Conservation (phyloP, 2,113 vertebrate species). For the Seriola aureovittata region DNA sequence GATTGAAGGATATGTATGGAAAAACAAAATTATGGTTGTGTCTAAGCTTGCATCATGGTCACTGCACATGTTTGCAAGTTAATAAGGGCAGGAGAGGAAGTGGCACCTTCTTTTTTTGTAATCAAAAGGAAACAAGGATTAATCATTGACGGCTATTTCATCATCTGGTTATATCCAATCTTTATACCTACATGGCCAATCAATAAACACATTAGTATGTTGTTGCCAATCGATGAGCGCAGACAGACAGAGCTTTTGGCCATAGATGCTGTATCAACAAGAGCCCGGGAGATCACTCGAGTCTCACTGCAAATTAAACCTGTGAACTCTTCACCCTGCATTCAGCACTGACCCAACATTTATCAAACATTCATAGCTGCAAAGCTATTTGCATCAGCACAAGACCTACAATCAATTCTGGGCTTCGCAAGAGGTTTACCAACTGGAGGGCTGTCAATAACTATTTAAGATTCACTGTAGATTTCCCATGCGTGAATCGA, state of each 20-base stretch:
- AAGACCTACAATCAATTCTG: slow-evolving; percentile 66
- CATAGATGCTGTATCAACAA: slow-evolving; percentile 34
- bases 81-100: neutral
- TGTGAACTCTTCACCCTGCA: slow-evolving; percentile 73
- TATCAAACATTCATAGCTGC: slow-evolving; percentile 72
- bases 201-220: slow-evolving; percentile 72
- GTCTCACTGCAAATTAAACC: slow-evolving; percentile 61
- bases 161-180: slow-evolving; percentile 51
- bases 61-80: neutral
- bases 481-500: slow-evolving; percentile 56
- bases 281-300: neutral
- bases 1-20: slow-evolving; percentile 3
- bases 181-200: slow-evolving; percentile 40
- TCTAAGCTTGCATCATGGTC: neutral
- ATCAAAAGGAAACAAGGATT: slow-evolving; percentile 6
- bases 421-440: slow-evolving; percentile 57
- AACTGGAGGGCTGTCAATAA: slow-evolving; percentile 70
- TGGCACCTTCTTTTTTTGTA: neutral
- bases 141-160: slow-evolving; percentile 39
- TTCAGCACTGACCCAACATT: slow-evolving; percentile 52
- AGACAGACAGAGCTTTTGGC: slow-evolving; percentile 54
- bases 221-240: slow-evolving; percentile 54
- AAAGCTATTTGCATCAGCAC: slow-evolving; percentile 62
- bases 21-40: neutral
- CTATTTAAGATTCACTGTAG: slow-evolving; percentile 63